A percentile compares a stretch with the other conserved stretches of the same genome.
phyloP scores from a whole-genome alignment of 1,140 invertebrate species.

The Leptinotarsa lineolata region DNA sequence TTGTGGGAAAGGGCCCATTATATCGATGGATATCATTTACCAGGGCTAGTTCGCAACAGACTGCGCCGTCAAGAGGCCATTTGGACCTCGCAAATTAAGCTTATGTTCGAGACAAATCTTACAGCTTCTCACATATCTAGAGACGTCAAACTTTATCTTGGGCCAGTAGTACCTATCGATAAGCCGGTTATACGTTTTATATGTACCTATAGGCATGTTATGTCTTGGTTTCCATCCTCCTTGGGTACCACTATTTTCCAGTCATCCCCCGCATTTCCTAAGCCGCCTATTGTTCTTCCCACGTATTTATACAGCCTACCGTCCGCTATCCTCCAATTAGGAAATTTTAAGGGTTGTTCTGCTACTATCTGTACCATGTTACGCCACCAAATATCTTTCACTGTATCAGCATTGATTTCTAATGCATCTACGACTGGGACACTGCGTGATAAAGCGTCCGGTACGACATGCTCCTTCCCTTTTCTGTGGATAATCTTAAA shows the following conservation, averaged over 20 bases:
- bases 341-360: conserved; percentile 24
- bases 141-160: too few relatives aligned
- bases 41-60: conserved; percentile 18
- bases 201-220: too few relatives aligned
- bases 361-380: conserved; percentile 20
- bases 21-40: too few relatives aligned
- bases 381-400: conserved; percentile 35
- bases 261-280: neutral
- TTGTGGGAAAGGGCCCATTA: too few relatives aligned
- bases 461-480: too few relatives aligned
- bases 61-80: conserved; percentile 41
- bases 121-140: too few relatives aligned
- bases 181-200: neutral
- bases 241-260: conserved; percentile 22
- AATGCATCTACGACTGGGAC: too few relatives aligned
- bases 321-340: conserved; percentile 25
- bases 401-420: neutral
- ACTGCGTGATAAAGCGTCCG: conserved; percentile 40
- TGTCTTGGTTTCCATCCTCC: neutral
- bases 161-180: neutral
- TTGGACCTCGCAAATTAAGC: too few relatives aligned
- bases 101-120: too few relatives aligned
- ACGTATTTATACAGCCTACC: conserved; percentile 27
- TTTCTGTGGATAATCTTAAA: too few relatives aligned
- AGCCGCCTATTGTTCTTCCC: neutral